A percentile compares a stretch with the other conserved stretches of the same genome.
Evolutionary conservation across 2,888 invertebrate species (phyloP).

Genomic region (Drosophila neonasuta): DNA sequence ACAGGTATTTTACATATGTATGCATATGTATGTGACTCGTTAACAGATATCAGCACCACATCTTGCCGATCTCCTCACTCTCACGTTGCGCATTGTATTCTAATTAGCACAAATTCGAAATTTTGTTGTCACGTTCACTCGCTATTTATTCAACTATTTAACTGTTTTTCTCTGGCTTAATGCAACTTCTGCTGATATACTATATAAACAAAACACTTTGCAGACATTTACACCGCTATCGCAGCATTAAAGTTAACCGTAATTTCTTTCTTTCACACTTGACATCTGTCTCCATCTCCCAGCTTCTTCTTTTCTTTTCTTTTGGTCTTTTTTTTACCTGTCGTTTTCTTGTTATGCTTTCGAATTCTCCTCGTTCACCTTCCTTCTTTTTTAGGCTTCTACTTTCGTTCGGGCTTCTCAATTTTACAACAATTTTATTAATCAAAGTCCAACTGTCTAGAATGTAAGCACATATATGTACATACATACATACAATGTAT

Average conservation of each 20-base stretch:
- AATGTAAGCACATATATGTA: background rate
- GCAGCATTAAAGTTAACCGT: slow-evolving; percentile 67
- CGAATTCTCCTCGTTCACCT: slow-evolving; percentile 57
- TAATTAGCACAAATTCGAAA: slow-evolving; percentile 69
- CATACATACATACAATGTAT: too few relatives aligned
- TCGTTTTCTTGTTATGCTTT: slow-evolving; percentile 60
- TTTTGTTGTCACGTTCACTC: slow-evolving; percentile 57
- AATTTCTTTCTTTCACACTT: slow-evolving; percentile 60
- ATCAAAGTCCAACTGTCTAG: slow-evolving; percentile 24
- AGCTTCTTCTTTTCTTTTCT: slow-evolving; percentile 38
- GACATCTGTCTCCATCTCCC: slow-evolving; percentile 46
- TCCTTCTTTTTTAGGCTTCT: slow-evolving; percentile 54
- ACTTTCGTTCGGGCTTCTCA: slow-evolving; percentile 55
- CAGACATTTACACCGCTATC: slow-evolving; percentile 30
- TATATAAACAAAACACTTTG: slow-evolving; percentile 39
- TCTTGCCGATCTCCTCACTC: slow-evolving; percentile 29
- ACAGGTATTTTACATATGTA: slow-evolving; percentile 28
- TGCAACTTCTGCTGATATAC: slow-evolving; percentile 20
- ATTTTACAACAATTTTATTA: slow-evolving; percentile 64
- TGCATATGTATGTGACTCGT: slow-evolving; percentile 26
- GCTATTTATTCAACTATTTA: slow-evolving; percentile 23
- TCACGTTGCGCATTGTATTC: slow-evolving; percentile 60
- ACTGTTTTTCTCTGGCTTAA: slow-evolving; percentile 29
- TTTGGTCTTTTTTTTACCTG: slow-evolving; percentile 58
- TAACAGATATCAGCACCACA: slow-evolving; percentile 51